phyloP scores from a whole-genome alignment of 2,113 vertebrate genomes.

The Lophotis ruficrista region DNA sequence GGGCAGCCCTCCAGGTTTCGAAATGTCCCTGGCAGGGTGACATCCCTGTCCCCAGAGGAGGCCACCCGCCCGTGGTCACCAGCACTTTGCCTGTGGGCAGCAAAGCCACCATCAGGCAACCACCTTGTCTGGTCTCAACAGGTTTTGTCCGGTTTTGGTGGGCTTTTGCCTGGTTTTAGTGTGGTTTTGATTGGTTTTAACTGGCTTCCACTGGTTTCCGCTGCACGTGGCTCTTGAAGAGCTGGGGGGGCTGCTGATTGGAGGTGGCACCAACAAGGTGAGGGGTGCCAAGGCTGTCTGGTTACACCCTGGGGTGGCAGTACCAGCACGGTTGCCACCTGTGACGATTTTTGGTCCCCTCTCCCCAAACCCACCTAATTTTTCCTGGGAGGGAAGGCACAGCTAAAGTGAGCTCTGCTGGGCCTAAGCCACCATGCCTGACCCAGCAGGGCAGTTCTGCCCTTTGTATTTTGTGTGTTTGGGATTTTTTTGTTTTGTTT shows the following conservation, averaged over 20 bases:
- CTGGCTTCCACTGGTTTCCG: neutral
- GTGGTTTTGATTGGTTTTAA: neutral
- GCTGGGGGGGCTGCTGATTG: neutral
- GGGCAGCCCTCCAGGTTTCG: neutral
- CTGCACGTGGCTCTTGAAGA: neutral
- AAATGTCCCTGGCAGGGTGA: neutral
- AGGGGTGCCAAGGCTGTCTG: neutral
- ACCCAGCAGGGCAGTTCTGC: neutral
- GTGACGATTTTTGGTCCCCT: neutral
- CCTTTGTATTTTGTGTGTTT: neutral
- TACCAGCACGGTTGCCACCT: neutral
- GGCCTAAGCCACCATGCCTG: neutral
- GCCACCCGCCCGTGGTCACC: fast-evolving
- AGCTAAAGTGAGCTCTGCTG: neutral
- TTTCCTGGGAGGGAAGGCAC: neutral
- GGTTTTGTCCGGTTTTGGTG: neutral
- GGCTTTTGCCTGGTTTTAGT: neutral
- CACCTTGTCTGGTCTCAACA: neutral
- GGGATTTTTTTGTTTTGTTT: too few species aligned
- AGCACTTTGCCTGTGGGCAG: fast-evolving
- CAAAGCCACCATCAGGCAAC: neutral
- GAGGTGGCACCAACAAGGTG: neutral
- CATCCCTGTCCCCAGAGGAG: neutral
- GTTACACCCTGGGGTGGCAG: neutral
- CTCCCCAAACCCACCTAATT: fast-evolving